Conservation (phyloP, 1,140 invertebrate species). For the Drosophila bocqueti region DNA sequence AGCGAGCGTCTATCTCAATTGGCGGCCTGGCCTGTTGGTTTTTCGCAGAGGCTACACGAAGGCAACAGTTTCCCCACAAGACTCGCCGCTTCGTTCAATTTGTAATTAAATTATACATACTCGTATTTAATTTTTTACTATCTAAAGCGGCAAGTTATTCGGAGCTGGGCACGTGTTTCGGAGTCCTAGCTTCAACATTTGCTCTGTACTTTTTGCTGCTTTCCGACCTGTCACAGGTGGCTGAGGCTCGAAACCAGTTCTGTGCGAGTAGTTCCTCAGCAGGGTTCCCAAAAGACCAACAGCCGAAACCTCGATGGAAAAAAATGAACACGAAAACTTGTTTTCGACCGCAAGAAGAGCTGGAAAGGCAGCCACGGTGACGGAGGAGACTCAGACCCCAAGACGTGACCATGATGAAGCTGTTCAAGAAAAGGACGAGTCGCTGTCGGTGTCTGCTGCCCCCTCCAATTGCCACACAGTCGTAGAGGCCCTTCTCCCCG, state of each 20-base stretch:
- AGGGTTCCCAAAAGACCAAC: constrained; percentile 49
- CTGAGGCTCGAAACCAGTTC: constrained; percentile 47
- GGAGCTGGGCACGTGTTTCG: constrained; percentile 59
- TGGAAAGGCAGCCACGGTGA: constrained; percentile 20
- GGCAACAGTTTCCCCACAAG: constrained; percentile 52
- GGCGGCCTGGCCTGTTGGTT: constrained; percentile 44
- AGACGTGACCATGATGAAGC: constrained; percentile 62
- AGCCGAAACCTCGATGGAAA: constrained; percentile 20
- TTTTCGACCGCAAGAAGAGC: constrained; percentile 46
- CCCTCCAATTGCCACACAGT: constrained; percentile 5
- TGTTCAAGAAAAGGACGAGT: constrained; percentile 62
- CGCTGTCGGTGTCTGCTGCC: constrained; percentile 17
- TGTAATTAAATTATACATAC: constrained; percentile 74
- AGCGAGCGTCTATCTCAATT: constrained; percentile 15
- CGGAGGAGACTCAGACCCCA: constrained; percentile 26
- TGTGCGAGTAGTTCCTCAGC: constrained; percentile 42
- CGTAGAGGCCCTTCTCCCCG: constrained; percentile 42
- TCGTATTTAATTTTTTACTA: constrained; percentile 54
- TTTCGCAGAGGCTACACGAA: constrained; percentile 37
- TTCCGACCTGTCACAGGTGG: constrained; percentile 64
- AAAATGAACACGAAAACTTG: constrained; percentile 44
- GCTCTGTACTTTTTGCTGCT: constrained; percentile 5
- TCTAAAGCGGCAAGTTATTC: constrained; percentile 34
- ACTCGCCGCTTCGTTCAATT: constrained; percentile 56
- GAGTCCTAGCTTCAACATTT: constrained; percentile 23